Conservation (phyloP, 1,140 invertebrate species). For the Drosophila willistoni region DNA sequence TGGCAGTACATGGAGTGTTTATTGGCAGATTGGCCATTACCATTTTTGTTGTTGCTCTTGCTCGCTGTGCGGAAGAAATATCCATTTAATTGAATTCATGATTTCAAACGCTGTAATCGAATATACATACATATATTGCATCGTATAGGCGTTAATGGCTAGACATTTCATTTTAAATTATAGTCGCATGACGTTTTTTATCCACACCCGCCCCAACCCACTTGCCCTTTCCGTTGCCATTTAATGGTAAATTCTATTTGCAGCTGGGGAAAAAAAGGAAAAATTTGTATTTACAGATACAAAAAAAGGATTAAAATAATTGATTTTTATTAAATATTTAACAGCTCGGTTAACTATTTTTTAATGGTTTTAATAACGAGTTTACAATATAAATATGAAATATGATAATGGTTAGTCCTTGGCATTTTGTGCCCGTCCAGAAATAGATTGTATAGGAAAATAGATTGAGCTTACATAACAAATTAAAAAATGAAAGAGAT, state of each 20-base stretch:
- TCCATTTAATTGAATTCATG: conserved; percentile 13
- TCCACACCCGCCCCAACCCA: too few species aligned
- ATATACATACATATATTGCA: background rate
- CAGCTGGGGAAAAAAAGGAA: background rate
- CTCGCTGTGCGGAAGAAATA: background rate
- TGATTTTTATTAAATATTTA: too few species aligned
- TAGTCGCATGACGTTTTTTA: background rate
- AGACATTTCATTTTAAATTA: conserved; percentile 8
- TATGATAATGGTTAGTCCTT: too few species aligned
- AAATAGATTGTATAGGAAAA: too few species aligned
- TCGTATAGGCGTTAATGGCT: background rate
- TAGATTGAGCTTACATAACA: too few species aligned
- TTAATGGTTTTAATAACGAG: too few species aligned
- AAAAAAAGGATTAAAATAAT: too few species aligned
- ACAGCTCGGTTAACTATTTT: too few species aligned
- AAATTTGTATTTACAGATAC: too few species aligned
- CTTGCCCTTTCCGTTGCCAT: background rate
- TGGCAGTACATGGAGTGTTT: background rate
- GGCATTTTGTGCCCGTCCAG: too few species aligned
- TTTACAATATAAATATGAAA: too few species aligned
- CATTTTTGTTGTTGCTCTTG: conserved; percentile 1
- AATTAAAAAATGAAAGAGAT: too few species aligned
- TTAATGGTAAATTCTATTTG: conserved; percentile 12
- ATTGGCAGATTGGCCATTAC: conserved; percentile 12
- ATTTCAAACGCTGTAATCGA: background rate